These are phyloP conservation scores for Deilephila porcellus DNA, from an alignment of 2,888 invertebrate genomes.

Conservation along the genomic window DNA sequence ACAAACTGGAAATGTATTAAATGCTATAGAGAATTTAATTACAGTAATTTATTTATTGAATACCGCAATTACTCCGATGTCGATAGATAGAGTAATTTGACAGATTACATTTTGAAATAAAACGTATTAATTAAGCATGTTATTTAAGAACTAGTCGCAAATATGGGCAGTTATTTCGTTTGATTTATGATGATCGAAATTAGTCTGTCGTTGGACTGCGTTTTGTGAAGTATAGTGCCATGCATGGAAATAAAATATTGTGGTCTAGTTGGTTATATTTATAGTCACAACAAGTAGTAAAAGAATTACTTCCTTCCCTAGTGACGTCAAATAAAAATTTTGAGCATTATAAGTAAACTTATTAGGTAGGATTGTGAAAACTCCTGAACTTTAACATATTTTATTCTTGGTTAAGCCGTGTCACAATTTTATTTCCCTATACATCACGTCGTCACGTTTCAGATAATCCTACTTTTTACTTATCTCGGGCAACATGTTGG, in stretches of 20 bases:
- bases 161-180: not conserved
- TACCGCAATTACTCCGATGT: conserved; percentile 21
- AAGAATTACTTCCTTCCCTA: no score
- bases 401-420: not conserved
- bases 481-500: not conserved
- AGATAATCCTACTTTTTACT: not conserved
- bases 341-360: no score
- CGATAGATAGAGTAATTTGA: conserved; percentile 23
- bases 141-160: not conserved
- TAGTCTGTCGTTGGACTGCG: not conserved
- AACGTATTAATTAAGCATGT: conserved; percentile 13
- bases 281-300: not conserved
- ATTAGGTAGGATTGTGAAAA: no score
- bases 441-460: not conserved
- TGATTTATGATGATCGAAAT: not conserved
- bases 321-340: no score
- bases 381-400: not conserved
- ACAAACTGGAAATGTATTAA: conserved; percentile 14
- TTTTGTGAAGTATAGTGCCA: not conserved
- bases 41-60: conserved; percentile 23
- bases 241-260: not conserved
- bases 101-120: conserved; percentile 18
- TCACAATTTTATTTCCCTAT: not conserved
- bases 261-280: not conserved
- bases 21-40: conserved; percentile 23